A percentile compares a stretch with the other conserved stretches of the same genome.
phyloP scores from a whole-genome alignment of 2,888 invertebrate species.

The Galeopsomyia nigrocyanea region DNA sequence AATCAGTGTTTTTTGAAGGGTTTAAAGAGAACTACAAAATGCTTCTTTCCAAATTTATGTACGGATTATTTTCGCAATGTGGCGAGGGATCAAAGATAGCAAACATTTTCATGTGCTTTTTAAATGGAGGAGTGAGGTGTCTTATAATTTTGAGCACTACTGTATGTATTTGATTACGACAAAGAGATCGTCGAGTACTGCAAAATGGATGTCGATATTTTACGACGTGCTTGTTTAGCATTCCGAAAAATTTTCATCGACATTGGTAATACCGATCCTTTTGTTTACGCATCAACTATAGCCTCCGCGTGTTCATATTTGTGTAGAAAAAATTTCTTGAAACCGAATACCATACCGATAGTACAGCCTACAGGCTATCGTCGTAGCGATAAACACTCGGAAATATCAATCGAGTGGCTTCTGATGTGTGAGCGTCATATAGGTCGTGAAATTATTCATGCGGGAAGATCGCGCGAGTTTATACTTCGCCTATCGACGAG shows the following conservation, averaged over 20 bases:
- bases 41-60: too few relatives aligned
- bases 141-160: too few relatives aligned
- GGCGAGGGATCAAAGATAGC: too few relatives aligned
- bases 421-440: not conserved
- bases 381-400: conserved; percentile 52
- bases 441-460: not conserved
- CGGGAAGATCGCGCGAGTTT: not conserved
- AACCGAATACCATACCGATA: conserved; percentile 53
- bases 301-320: conserved; percentile 54
- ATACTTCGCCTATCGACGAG: not conserved
- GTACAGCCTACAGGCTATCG: conserved; percentile 56
- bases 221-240: conserved; percentile 46
- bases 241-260: conserved; percentile 50
- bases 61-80: too few relatives aligned
- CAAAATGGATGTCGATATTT: conserved; percentile 49
- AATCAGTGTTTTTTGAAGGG: too few relatives aligned
- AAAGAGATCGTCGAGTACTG: conserved; percentile 50
- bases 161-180: conserved; percentile 49
- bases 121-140: too few relatives aligned
- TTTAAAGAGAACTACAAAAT: too few relatives aligned
- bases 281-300: conserved; percentile 47
- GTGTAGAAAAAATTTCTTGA: too few relatives aligned
- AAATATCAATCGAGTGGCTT: too few relatives aligned
- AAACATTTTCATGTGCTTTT: too few relatives aligned
- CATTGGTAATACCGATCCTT: conserved; percentile 49